A percentile compares a stretch with the other conserved stretches of the same genome.
Evolutionary conservation across 2,888 invertebrate genomes (phyloP).

Genomic region (Eurytoma californica): DNA sequence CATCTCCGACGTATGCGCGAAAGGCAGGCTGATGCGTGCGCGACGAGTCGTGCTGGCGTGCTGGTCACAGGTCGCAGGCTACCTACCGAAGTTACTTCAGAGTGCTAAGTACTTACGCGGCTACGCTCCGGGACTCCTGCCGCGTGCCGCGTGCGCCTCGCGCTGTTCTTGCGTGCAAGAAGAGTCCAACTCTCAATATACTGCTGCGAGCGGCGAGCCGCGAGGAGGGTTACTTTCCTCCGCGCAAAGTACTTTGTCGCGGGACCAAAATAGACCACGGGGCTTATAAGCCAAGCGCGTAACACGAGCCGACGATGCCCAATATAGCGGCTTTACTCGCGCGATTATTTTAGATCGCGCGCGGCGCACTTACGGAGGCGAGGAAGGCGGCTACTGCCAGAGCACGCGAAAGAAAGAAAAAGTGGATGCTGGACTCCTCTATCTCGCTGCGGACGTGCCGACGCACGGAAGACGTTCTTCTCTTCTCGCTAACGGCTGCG

Average conservation of each 20-base stretch:
- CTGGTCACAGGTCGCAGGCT: neutral
- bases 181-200: neutral
- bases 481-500: neutral
- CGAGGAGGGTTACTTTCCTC: neutral
- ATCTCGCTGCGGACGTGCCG: conserved; percentile 48
- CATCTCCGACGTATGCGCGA: too few species aligned
- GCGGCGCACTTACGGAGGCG: conserved; percentile 18
- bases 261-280: conserved; percentile 48
- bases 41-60: neutral
- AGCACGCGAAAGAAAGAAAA: neutral
- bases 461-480: neutral
- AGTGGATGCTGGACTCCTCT: neutral
- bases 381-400: neutral
- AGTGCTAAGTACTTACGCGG: conserved; percentile 6
- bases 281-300: conserved; percentile 58
- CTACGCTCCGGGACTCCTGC: neutral
- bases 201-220: conserved; percentile 9
- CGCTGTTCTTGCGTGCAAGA: neutral
- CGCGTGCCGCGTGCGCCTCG: neutral
- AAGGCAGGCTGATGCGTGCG: neutral
- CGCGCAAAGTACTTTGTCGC: neutral
- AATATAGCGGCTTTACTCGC: conserved; percentile 72
- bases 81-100: neutral
- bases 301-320: conserved; percentile 72
- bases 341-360: conserved; percentile 68